These are phyloP conservation scores for Epizoanthus ramosus DNA, from an alignment of 92 coral and sea anemone genomes.

Conservation along the genomic window DNA sequence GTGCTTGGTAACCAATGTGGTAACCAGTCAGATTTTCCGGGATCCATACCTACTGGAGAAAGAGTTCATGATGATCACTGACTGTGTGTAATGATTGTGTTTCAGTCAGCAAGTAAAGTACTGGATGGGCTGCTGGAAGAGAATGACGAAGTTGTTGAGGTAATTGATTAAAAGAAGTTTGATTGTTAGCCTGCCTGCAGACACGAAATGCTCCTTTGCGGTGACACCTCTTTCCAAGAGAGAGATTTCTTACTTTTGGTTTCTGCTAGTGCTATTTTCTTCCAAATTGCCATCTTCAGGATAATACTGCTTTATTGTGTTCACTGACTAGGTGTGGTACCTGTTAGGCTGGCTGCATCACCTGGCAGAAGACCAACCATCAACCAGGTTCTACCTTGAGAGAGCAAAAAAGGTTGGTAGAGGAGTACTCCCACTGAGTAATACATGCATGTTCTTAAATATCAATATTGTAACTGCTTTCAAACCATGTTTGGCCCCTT, in stretches of 20 bases:
- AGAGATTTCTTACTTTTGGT: too few species aligned
- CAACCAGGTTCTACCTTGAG: slow-evolving; percentile 75
- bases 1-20: too few species aligned
- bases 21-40: too few species aligned
- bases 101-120: slow-evolving; percentile 76
- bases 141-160: slow-evolving; percentile 91
- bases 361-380: slow-evolving; percentile 63
- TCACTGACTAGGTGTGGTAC: slow-evolving; percentile 83
- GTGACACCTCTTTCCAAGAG: too few species aligned
- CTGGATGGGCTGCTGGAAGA: slow-evolving; percentile 84
- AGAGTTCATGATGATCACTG: too few species aligned
- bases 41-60: too few species aligned
- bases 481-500: too few species aligned
- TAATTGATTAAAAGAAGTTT: slow-evolving; percentile 7
- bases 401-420: slow-evolving; percentile 77
- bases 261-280: too few species aligned
- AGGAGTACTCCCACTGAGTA: too few species aligned
- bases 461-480: background rate
- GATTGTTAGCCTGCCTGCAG: too few species aligned
- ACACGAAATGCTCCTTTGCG: too few species aligned
- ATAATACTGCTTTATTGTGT: background rate
- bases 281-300: background rate
- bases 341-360: slow-evolving; percentile 88
- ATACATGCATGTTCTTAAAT: background rate
- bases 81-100: background rate